Conservation (phyloP, 2,113 vertebrate species). For the Proteles cristata region DNA sequence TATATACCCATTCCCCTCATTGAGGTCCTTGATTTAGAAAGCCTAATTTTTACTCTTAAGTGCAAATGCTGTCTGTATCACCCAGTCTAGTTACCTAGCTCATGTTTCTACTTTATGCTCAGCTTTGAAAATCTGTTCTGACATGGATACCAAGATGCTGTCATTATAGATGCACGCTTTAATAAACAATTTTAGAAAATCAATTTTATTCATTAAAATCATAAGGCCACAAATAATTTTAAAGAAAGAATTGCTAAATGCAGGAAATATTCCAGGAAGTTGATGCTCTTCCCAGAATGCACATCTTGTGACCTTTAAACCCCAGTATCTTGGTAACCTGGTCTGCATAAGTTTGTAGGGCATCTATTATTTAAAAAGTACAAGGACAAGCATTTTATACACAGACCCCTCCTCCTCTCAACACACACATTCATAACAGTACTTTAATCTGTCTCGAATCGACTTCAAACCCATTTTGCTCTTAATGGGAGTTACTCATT, state of each 20-base stretch:
- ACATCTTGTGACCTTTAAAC: conserved; percentile 82
- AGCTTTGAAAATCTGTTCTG: conserved; percentile 52
- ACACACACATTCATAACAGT: conserved; percentile 89
- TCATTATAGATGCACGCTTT: conserved; percentile 54
- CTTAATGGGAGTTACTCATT: conserved; percentile 92
- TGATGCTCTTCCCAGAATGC: conserved; percentile 77
- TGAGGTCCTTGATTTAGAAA: neutral
- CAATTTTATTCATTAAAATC: conserved; percentile 77
- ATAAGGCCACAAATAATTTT: conserved; percentile 61
- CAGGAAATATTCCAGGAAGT: conserved; percentile 79
- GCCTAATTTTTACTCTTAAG: neutral
- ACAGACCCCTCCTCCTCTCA: conserved; percentile 82
- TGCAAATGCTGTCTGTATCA: neutral
- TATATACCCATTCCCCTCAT: neutral
- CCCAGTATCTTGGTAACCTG: conserved; percentile 82
- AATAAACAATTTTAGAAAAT: conserved; percentile 73
- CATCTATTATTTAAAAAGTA: conserved; percentile 90
- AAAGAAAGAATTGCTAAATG: conserved; percentile 51
- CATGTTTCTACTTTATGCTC: neutral
- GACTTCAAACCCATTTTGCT: conserved; percentile 90
- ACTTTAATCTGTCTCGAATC: conserved; percentile 91
- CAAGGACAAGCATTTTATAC: conserved; percentile 87
- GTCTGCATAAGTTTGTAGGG: conserved; percentile 84
- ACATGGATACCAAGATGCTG: conserved; percentile 28
- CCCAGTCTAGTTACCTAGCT: neutral